A percentile compares a stretch with the other conserved stretches of the same genome.
These are phyloP conservation scores for Thereva nobilitata DNA, from an alignment of 2,888 invertebrate species.

Conservation along the genomic window DNA sequence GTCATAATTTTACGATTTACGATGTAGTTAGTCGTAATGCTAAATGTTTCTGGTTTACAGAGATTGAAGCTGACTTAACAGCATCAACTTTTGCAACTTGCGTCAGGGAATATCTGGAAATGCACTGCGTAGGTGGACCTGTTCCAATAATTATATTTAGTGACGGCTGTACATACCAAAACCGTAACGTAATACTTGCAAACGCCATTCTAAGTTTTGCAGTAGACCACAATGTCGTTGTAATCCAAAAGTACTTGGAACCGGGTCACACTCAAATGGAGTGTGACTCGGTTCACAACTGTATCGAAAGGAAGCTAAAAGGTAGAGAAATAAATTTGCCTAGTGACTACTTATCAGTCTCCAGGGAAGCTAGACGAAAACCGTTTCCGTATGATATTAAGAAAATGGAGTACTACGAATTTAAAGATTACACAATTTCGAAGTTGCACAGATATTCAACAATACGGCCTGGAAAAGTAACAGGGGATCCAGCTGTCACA, in stretches of 20 bases:
- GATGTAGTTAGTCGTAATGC: background rate
- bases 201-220: too few relatives aligned
- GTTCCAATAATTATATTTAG: too few relatives aligned
- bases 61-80: background rate
- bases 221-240: too few relatives aligned
- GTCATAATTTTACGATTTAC: conserved; percentile 13
- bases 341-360: background rate
- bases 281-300: too few relatives aligned
- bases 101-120: background rate
- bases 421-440: background rate
- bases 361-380: background rate
- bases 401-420: background rate
- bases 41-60: conserved; percentile 1
- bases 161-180: too few relatives aligned
- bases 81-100: background rate
- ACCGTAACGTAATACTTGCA: too few relatives aligned
- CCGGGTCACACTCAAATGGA: too few relatives aligned
- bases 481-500: too few relatives aligned
- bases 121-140: too few relatives aligned
- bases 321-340: background rate
- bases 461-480: background rate
- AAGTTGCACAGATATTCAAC: background rate
- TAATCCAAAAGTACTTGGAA: too few relatives aligned
- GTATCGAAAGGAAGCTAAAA: background rate
- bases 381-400: background rate